Conservation (phyloP, 2,113 vertebrate genomes). For the Hyperoodon ampullatus region DNA sequence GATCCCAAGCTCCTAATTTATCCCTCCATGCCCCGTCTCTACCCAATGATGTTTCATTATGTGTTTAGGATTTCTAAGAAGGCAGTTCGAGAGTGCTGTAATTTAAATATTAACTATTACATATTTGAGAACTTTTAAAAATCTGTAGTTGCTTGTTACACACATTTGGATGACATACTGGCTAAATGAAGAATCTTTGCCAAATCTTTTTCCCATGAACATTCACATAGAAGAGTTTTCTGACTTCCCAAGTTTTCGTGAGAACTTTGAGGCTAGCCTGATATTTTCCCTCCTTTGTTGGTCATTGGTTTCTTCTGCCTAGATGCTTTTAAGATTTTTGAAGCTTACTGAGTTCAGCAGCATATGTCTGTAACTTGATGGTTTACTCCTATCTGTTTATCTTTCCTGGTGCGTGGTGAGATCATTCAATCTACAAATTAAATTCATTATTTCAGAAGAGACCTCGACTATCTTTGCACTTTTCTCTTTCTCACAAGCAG, state of each 20-base stretch:
- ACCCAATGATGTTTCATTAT: background rate
- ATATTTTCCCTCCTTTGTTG: background rate
- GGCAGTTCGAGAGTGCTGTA: background rate
- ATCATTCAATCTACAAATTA: background rate
- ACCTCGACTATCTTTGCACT: slow-evolving; percentile 8
- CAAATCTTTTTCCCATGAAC: background rate
- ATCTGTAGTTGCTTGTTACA: background rate
- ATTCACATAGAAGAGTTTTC: background rate
- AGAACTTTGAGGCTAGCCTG: background rate
- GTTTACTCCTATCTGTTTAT: background rate
- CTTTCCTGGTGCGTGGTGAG: background rate
- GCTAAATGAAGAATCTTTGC: background rate
- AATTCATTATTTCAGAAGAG: slow-evolving; percentile 31
- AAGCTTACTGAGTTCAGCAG: background rate
- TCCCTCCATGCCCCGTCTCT: background rate
- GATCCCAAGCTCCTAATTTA: background rate
- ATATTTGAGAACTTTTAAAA: slow-evolving; percentile 2
- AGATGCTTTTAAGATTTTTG: background rate
- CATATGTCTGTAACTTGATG: background rate
- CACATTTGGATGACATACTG: background rate
- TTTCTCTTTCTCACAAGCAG: background rate
- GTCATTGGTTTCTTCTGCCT: background rate
- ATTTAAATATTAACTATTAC: slow-evolving; percentile 19
- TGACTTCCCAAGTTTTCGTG: background rate
- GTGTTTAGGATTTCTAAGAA: slow-evolving; percentile 20